These are phyloP conservation scores for Sphaerophoria taeniata DNA, from an alignment of 2,888 invertebrate genomes.

Conservation along the genomic window DNA sequence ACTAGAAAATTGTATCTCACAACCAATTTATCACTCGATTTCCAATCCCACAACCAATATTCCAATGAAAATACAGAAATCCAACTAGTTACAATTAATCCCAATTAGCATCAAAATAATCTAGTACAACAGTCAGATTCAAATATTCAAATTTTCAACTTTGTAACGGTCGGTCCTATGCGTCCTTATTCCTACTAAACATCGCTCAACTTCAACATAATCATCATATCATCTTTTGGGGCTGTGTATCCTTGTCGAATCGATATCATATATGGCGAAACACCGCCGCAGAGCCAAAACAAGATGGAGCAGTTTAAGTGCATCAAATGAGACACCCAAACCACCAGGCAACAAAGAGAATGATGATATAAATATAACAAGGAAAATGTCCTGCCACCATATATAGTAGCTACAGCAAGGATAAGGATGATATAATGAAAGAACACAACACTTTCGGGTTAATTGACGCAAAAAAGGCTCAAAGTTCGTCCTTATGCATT, in stretches of 20 bases:
- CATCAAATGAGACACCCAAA: conserved; percentile 50
- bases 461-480: conserved; percentile 74
- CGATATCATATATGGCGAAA: background rate
- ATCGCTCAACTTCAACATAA: no score
- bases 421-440: background rate
- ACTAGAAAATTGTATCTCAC: no score
- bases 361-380: background rate
- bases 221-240: background rate
- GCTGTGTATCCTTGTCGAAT: conserved; percentile 4
- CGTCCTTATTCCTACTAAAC: no score
- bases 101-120: no score
- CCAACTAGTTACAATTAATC: no score
- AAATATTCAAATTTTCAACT: no score
- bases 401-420: conserved; percentile 4
- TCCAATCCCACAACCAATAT: no score
- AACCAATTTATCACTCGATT: no score
- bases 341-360: background rate
- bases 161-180: no score
- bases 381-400: background rate
- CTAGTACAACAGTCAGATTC: no score
- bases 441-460: conserved; percentile 59
- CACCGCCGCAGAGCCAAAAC: background rate
- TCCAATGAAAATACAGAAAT: no score
- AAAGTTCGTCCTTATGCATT: conserved; percentile 65
- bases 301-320: conserved; percentile 39